Evolutionary conservation across 2,888 invertebrate genomes (phyloP).

Genomic region (Drosophila meridionalis): DNA sequence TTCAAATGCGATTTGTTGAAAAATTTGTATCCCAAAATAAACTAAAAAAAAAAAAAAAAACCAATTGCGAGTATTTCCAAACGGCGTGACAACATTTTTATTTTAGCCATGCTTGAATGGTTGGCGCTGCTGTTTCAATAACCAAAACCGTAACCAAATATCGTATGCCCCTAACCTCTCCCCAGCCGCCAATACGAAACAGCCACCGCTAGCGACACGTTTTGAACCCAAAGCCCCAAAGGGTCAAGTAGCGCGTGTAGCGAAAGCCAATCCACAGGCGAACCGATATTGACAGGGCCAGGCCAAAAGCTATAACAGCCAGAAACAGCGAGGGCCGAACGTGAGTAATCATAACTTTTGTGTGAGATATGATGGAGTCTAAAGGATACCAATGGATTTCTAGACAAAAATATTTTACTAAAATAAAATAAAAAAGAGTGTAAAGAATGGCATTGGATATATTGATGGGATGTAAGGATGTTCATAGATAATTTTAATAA

Average conservation of each 20-base stretch:
- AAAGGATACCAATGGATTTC: not conserved
- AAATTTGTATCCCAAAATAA: conserved; percentile 59
- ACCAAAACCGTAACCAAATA: conserved; percentile 38
- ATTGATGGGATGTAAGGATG: too few relatives aligned
- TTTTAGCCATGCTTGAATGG: conserved; percentile 59
- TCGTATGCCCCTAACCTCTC: conserved; percentile 25
- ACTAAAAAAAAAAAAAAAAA: conserved; percentile 35
- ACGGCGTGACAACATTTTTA: conserved; percentile 62
- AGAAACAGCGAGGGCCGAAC: conserved; percentile 26
- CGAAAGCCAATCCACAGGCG: conserved; percentile 67
- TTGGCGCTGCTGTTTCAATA: conserved; percentile 53
- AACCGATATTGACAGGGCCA: conserved; percentile 47
- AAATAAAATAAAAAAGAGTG: not conserved
- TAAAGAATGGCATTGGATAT: not conserved
- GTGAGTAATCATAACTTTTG: not conserved
- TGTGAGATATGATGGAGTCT: not conserved
- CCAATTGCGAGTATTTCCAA: conserved; percentile 55
- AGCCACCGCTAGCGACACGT: conserved; percentile 71
- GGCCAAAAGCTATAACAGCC: conserved; percentile 35
- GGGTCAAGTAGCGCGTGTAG: conserved; percentile 83
- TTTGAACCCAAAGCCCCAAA: conserved; percentile 81
- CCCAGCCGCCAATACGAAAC: conserved; percentile 41
- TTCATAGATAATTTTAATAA: too few relatives aligned
- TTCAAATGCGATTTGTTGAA: conserved; percentile 73
- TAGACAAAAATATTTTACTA: not conserved